Percentiles rank a stretch among this genome's conserved stretches.
Conservation (phyloP, 2,797 vertebrate genomes). For the Ctenopoma multispine region DNA sequence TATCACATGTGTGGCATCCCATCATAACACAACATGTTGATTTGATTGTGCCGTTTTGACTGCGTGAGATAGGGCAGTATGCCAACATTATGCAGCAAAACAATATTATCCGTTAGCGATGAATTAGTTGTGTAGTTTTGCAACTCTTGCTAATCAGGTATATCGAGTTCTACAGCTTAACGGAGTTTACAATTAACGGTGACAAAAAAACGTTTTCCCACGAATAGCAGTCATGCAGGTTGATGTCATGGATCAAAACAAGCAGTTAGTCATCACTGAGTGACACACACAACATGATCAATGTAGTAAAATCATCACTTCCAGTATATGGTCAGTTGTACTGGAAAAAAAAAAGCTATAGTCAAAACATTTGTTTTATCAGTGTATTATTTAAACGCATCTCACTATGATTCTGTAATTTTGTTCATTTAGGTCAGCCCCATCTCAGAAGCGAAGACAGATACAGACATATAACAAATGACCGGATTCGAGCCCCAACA, state of each 20-base stretch:
- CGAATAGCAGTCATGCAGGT: constrained; percentile 67
- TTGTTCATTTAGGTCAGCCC: constrained; percentile 79
- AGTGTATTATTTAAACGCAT: not conserved
- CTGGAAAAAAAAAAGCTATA: not conserved
- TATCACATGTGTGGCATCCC: constrained; percentile 1
- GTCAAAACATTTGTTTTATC: not conserved
- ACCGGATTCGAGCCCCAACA: constrained; percentile 75
- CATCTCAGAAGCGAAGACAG: constrained; percentile 85
- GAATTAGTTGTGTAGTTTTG: constrained; percentile 83
- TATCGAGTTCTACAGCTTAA: constrained; percentile 83
- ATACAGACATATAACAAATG: constrained; percentile 81
- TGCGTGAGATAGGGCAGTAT: constrained; percentile 45
- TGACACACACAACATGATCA: constrained; percentile 12
- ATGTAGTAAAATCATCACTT: constrained; percentile 6
- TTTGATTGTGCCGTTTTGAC: constrained; percentile 51
- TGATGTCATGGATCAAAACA: constrained; percentile 75
- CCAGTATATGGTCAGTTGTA: not conserved
- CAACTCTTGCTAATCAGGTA: constrained; percentile 78
- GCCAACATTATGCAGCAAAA: constrained; percentile 77
- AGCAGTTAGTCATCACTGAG: constrained; percentile 54
- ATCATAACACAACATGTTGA: constrained; percentile 11
- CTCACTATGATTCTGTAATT: constrained; percentile 15
- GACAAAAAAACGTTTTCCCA: constrained; percentile 79
- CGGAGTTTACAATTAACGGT: constrained; percentile 85
- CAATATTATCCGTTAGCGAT: constrained; percentile 86